Evolutionary conservation across 2,888 invertebrate species (phyloP), one percentile per base, ranked within the genome.

Genomic region (Torymus auratus): DNA sequence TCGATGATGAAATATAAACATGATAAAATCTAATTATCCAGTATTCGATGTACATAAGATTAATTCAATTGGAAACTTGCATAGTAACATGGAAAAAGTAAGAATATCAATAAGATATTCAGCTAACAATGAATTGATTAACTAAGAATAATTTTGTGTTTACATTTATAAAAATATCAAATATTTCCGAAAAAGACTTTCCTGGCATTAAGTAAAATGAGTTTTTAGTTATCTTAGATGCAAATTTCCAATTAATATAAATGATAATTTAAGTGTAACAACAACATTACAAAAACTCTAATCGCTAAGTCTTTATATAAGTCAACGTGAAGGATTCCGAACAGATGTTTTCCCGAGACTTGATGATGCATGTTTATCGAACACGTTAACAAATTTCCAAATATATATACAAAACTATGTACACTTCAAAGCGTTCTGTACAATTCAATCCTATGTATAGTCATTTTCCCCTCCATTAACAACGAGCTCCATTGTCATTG

Each of bases 141-240:
- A 17, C 14, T 56, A 41, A 13, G 55, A 55, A 70, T 20, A 41
- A 67, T 50, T 76, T 13, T 67, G 53, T 14, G 13, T 52, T 79
- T 64, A 3, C 17, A 74, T 80, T 68, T 80, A 80, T 82, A 82
- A 80, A 84, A 83, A 82, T 81, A 82, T 80, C 78, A 78, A 77
- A 64, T 55, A 13, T 58, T 68, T 60, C 14, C 60, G 13, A 58
- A 7, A 61, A 17, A 74, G 41, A 52, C 1, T 23, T 53, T 53
- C 15, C 12, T 64, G 73, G 50, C 7, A n/a, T 53, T 62, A 71
- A 41, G 41, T 41, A 7, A 41, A 41, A 41, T 41, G 41, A 41
- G 7, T 41, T 41, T 41, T 41, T 41, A 5, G 41, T 41, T 41
- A 41, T 41, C 41, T 41, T 41, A 41, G 41, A 41, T 62, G 67